A percentile compares a stretch with the other conserved stretches of the same genome.
phyloP scores from a whole-genome alignment of 2,113 vertebrate species.

The Lagenorhynchus albirostris region DNA sequence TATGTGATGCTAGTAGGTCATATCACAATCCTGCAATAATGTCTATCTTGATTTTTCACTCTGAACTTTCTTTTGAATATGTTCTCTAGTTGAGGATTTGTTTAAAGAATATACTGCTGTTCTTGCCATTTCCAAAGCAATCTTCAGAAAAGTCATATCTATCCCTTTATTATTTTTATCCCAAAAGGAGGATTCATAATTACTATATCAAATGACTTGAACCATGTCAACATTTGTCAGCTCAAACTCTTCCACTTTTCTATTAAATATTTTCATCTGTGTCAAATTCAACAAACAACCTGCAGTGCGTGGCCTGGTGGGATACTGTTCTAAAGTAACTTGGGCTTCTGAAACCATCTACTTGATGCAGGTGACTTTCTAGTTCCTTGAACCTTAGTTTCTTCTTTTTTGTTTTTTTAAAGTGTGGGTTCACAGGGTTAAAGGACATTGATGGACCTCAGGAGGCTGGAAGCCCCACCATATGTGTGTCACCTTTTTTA shows the following conservation, averaged over 20 bases:
- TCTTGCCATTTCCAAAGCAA: constrained; percentile 92
- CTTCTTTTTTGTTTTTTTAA: constrained; percentile 67
- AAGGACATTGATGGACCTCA: neutral
- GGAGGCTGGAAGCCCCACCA: neutral
- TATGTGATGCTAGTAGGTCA: constrained; percentile 87
- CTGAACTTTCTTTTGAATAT: constrained; percentile 95
- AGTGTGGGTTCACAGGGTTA: neutral
- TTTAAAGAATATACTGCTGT: constrained; percentile 96
- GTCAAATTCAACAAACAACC: constrained; percentile 94
- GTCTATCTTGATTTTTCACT: constrained; percentile 96
- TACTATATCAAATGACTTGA: constrained; percentile 93
- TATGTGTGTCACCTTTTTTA: neutral
- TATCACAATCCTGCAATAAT: constrained; percentile 92
- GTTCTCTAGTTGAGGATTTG: constrained; percentile 97
- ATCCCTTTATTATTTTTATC: constrained; percentile 98
- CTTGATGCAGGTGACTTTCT: constrained; percentile 92
- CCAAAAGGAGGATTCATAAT: constrained; percentile 99
- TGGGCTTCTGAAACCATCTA: constrained; percentile 93
- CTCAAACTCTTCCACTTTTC: constrained; percentile 93
- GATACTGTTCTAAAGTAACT: constrained; percentile 95
- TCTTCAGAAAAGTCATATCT: constrained; percentile 93
- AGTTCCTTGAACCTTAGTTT: constrained; percentile 93
- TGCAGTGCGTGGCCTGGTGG: constrained; percentile 95
- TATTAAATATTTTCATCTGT: constrained; percentile 92
- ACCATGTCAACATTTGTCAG: constrained; percentile 90